These are phyloP conservation scores for Burhinus oedicnemus DNA, from an alignment of 2,113 vertebrate genomes.

Conservation along the genomic window DNA sequence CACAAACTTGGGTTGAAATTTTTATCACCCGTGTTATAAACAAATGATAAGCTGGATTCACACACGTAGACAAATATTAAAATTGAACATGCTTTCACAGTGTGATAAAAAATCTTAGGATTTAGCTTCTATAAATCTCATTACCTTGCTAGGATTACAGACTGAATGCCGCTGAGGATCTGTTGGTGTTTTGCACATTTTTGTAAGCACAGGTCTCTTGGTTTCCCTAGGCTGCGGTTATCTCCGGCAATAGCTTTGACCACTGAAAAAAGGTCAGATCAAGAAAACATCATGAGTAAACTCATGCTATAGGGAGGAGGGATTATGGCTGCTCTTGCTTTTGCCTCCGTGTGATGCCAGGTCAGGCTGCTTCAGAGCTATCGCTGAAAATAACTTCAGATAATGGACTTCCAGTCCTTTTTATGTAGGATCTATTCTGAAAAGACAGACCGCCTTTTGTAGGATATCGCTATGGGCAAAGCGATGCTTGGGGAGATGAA, in stretches of 20 bases:
- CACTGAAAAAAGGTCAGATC: neutral
- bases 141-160: neutral
- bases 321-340: neutral
- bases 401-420: neutral
- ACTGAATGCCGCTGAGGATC: neutral
- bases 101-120: neutral
- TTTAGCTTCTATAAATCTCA: neutral
- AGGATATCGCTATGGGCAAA: neutral
- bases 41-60: neutral
- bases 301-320: neutral
- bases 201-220: neutral
- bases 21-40: neutral
- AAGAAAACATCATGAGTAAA: neutral
- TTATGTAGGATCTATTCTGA: neutral
- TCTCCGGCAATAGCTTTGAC: neutral
- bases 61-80: neutral
- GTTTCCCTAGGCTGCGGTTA: neutral
- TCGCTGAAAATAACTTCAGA: neutral
- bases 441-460: neutral
- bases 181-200: neutral
- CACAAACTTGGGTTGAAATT: neutral
- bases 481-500: neutral
- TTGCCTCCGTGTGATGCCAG: neutral
- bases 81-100: neutral
- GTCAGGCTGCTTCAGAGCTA: constrained; percentile 3